phyloP scores from a whole-genome alignment of 2,888 invertebrate species.

The Laspeyria flexula region DNA sequence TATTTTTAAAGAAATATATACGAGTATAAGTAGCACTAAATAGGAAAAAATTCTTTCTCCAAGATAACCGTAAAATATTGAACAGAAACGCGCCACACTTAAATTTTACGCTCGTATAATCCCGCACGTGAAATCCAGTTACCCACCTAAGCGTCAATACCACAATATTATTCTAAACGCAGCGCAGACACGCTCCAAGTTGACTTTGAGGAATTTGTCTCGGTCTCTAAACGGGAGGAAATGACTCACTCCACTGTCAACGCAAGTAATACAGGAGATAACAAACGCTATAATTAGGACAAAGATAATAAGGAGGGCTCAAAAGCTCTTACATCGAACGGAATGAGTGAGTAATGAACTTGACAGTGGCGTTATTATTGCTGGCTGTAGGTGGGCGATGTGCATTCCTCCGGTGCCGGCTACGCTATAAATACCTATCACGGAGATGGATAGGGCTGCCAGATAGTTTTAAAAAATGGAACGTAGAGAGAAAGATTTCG shows the following conservation, averaged over 20 bases:
- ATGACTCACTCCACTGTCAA: conserved; percentile 50
- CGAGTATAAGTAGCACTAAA: not conserved
- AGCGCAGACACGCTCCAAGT: conserved; percentile 23
- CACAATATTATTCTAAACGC: conserved; percentile 38
- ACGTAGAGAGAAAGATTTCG: conserved; percentile 15
- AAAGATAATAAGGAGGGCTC: conserved; percentile 39
- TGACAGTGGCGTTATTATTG: conserved; percentile 79
- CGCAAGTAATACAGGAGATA: conserved; percentile 44
- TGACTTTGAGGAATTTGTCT: conserved; percentile 44
- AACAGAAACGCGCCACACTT: conserved; percentile 8
- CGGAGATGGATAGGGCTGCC: conserved; percentile 44
- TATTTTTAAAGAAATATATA: too few species aligned
- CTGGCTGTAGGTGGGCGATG: conserved; percentile 63
- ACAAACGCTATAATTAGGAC: conserved; percentile 48
- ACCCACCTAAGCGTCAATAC: conserved; percentile 28
- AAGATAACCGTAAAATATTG: conserved; percentile 8
- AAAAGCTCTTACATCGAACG: conserved; percentile 38
- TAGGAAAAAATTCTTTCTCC: not conserved
- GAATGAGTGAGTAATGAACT: conserved; percentile 77
- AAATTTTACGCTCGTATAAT: conserved; percentile 22
- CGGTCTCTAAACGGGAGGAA: conserved; percentile 36
- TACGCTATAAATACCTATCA: conserved; percentile 63
- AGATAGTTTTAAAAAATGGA: conserved; percentile 26
- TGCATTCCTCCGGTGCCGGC: conserved; percentile 60
- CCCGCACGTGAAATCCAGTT: conserved; percentile 31